phyloP scores from a whole-genome alignment of 1,140 invertebrate species.

The Neoseiulus cucumeris region DNA sequence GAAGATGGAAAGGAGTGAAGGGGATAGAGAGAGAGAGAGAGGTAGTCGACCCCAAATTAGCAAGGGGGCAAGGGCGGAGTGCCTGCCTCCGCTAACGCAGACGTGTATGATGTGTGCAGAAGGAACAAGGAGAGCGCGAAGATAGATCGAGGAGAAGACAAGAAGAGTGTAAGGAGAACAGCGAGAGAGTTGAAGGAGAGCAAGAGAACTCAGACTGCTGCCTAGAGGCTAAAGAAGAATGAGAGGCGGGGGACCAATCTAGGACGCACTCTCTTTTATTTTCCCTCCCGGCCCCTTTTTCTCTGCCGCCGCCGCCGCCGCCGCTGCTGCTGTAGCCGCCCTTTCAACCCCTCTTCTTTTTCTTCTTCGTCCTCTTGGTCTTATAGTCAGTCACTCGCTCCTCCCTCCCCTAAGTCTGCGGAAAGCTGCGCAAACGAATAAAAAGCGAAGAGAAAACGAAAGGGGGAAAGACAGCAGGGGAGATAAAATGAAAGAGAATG shows the following conservation, averaged over 20 bases:
- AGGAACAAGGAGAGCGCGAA: not conserved
- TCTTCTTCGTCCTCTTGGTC: not conserved
- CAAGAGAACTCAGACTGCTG: not conserved
- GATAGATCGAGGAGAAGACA: too few relatives aligned
- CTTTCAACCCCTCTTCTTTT: conserved; percentile 3
- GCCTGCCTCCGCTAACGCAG: not conserved
- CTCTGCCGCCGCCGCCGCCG: conserved; percentile 12
- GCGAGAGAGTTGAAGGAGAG: not conserved
- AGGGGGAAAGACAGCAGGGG: too few relatives aligned
- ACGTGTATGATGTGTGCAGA: not conserved
- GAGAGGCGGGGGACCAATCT: not conserved
- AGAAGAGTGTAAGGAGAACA: too few relatives aligned
- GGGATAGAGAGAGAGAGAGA: not conserved
- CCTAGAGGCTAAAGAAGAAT: not conserved
- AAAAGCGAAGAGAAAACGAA: too few relatives aligned
- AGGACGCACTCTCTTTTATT: not conserved
- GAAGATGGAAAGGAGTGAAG: not conserved
- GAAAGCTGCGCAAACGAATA: too few relatives aligned
- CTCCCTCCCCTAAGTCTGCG: not conserved
- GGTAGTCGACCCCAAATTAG: not conserved
- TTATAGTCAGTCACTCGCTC: conserved; percentile 11
- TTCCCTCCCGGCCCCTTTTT: conserved; percentile 13
- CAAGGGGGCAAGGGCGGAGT: not conserved
- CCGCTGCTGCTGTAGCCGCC: conserved; percentile 10
- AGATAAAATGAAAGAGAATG: too few relatives aligned